Evolutionary conservation across 2,113 vertebrate genomes (phyloP).

Genomic region (Blennius ocellaris): DNA sequence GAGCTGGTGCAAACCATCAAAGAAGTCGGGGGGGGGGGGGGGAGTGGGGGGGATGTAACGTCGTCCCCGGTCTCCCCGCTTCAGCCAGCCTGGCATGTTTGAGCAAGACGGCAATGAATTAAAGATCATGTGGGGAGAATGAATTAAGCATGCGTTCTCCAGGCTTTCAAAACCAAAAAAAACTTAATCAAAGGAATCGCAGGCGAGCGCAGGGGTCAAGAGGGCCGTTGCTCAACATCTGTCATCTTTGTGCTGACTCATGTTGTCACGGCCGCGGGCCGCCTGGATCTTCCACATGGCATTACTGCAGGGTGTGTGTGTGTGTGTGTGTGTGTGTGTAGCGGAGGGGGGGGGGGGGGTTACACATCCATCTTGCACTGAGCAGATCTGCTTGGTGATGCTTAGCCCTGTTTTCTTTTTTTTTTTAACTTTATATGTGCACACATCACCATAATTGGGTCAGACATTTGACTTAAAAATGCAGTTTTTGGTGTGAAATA

Average conservation of each 20-base stretch:
- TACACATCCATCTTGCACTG: constrained; percentile 16
- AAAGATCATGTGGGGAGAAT: constrained; percentile 67
- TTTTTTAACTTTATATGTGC: neutral
- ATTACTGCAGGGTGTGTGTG: neutral
- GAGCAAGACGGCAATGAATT: constrained; percentile 61
- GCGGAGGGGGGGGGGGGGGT: neutral
- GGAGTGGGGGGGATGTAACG: neutral
- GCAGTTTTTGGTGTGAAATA: neutral
- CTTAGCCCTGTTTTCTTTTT: neutral
- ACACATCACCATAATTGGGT: neutral
- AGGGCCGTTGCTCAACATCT: constrained; percentile 36
- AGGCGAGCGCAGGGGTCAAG: constrained; percentile 18
- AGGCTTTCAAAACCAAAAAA: constrained; percentile 60
- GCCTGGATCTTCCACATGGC: constrained; percentile 36
- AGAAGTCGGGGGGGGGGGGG: constrained; percentile 22
- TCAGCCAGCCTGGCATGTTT: constrained; percentile 34
- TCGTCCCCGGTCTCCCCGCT: constrained; percentile 25
- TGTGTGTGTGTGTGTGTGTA: no score
- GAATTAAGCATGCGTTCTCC: constrained; percentile 70
- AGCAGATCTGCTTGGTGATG: constrained; percentile 7
- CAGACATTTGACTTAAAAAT: constrained; percentile 11
- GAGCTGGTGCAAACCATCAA: constrained; percentile 27
- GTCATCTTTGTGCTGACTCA: constrained; percentile 59
- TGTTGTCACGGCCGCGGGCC: constrained; percentile 44
- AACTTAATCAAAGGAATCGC: constrained; percentile 62